phyloP scores from a whole-genome alignment of 2,888 invertebrate species.

The Caenorhabditis sp. region DNA sequence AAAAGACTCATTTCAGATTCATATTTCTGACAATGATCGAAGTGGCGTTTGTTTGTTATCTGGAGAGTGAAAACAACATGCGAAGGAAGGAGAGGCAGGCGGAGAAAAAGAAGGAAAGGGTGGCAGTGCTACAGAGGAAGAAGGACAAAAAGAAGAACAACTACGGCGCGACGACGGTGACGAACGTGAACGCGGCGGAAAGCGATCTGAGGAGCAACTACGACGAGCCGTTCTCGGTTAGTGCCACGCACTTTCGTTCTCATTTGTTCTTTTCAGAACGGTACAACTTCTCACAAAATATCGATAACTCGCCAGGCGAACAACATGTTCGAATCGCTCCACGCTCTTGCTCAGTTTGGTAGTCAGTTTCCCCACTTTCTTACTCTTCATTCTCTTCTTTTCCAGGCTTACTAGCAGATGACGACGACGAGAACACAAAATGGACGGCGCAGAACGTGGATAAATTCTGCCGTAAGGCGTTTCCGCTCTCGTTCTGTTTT shows the following conservation, averaged over 20 bases:
- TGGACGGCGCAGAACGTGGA: constrained; percentile 76
- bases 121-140: constrained; percentile 55
- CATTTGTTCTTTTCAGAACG: constrained; percentile 18
- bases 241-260: not conserved
- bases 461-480: constrained; percentile 72
- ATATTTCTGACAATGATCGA: constrained; percentile 77
- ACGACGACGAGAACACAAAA: constrained; percentile 64
- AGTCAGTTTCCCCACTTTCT: not conserved
- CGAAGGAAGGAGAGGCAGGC: constrained; percentile 59
- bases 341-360: constrained; percentile 64
- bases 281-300: constrained; percentile 36
- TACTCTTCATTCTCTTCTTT: not conserved
- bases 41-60: constrained; percentile 75
- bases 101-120: constrained; percentile 62
- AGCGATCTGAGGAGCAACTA: constrained; percentile 51
- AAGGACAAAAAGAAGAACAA: constrained; percentile 56
- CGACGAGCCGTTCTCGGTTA: constrained; percentile 52
- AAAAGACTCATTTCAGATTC: constrained; percentile 60
- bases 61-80: constrained; percentile 65
- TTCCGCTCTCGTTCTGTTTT: constrained; percentile 71
- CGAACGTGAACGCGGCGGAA: constrained; percentile 41
- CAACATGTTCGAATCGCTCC: constrained; percentile 63
- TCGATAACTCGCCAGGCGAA: constrained; percentile 55
- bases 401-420: constrained; percentile 56
- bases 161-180: constrained; percentile 57